Base-by-base conservation (phyloP, 2,888 invertebrate genomes). In the Dolomedes plantarius region DNA sequence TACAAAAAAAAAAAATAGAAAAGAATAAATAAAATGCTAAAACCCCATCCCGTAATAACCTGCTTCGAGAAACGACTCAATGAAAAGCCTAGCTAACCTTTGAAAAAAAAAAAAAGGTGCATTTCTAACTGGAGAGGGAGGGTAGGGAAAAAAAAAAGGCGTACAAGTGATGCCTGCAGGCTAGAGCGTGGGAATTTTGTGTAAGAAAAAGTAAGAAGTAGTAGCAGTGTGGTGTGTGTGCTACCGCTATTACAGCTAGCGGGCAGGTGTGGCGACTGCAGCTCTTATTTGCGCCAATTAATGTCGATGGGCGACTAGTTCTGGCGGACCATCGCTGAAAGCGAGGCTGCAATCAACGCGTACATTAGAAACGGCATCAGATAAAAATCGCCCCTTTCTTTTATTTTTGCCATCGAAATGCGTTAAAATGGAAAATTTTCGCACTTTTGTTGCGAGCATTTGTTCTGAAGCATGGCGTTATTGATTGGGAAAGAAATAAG, bases 151-250 rank as follows among this genome's bases (percentile, higher is more conserved):
- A 67, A 23, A 16, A 39, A 39, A 69, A 41, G 69, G 69, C 16
- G 69, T 68, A 68, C 68, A 68, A 46, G 69, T 13, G 69, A 69
- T 39, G 69, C 69, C 69, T 69, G 39, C 39, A 41, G 69, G 69
- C 39, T 39, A 39, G 69, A 69, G 69, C 69, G 69, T 69, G 69
- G 69, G 69, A 69, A 69, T 27, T 69, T 39, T 41, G 39, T 16
- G 11, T 68, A 31, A 23, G 13, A 65, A 16, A 68, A 68, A 69
- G 32, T 16, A 13, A 69, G 39, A 69, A 69, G 69, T 13, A 69
- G 69, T 27, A 39, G 69, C 68, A 27, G 41, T 16, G 2, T 46
- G 1, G 16, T n/a, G n/a, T n/a, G 36, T 16, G n/a, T 3, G 19
- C 28, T 29, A 29, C 32, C 32, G 32, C 7, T 16, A 67, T 16